Base-by-base conservation (phyloP, 2,888 invertebrate species). In the Dexiosoma caninum region DNA sequence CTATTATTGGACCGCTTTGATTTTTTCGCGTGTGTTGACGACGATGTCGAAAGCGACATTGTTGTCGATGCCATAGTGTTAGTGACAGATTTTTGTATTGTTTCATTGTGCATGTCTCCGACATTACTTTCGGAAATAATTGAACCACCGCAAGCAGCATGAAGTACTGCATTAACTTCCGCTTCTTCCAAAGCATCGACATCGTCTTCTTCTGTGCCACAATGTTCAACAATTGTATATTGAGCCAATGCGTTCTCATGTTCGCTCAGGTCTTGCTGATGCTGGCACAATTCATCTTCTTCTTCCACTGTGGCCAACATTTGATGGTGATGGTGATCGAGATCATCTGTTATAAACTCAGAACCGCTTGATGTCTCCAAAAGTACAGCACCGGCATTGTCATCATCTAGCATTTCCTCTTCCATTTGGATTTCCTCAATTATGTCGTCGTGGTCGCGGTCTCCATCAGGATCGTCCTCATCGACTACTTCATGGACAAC, bases 391-490 rank as follows among this genome's bases (percentile, higher is more conserved):
- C 77, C 82, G 2, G 75, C 62, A 46, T 82, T 30, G 40, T 86
- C 88, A 60, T 88, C 88, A 14, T 88, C 88, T 1, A 87, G 83
- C 84, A 88, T 83, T n/a, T 86, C 86, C 19, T 88, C 88, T 10
- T 87, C 88, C 32, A 88, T 87, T 64, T 88, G 84, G 42, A 88
- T 88, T 10, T 88, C 87, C 62, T 88, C 88, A 70, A 88, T 88
- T 35, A 89, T 89, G 27, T 89, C 87, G 14, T 88, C 87, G 42
- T 85, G 85, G 19, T 85, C 85, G 5, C 85, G 85, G n/a, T 86
- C 87, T 2, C 85, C 85, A 4, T 87, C 79, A 21, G 66, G 49
- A 46, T 85, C 84, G 16, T 84, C 85, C 32, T 84, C 85, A 7
- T 82, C 83, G 23, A 85, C 84, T 1, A 87, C 85, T 8, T 86